Percentiles rank a stretch among this genome's conserved stretches.
These are phyloP conservation scores for Drosophila neonasuta DNA, from an alignment of 2,888 invertebrate species.

Conservation along the genomic window DNA sequence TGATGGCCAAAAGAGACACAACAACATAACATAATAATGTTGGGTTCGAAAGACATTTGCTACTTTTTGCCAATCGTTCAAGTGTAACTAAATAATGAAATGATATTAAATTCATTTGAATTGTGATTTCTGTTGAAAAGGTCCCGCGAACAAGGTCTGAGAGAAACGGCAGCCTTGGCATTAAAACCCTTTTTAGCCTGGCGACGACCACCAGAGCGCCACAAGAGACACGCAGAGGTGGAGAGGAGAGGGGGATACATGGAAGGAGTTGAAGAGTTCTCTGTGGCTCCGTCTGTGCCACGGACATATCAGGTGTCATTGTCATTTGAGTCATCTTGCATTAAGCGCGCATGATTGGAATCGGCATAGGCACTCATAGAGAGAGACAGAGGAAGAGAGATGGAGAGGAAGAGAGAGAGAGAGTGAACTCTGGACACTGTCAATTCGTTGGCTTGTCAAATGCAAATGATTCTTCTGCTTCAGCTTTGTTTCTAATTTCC, in stretches of 20 bases:
- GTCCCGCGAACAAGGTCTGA: constrained; percentile 24
- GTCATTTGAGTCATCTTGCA: constrained; percentile 80
- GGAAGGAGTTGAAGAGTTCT: not conserved
- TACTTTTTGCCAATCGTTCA: constrained; percentile 76
- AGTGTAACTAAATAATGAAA: constrained; percentile 81
- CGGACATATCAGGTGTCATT: constrained; percentile 81
- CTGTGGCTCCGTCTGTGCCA: constrained; percentile 27
- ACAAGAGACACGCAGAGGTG: constrained; percentile 7
- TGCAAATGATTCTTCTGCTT: not conserved
- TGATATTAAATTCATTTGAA: constrained; percentile 82
- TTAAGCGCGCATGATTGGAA: constrained; percentile 78
- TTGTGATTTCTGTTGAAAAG: constrained; percentile 81
- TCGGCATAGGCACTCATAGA: constrained; percentile 60
- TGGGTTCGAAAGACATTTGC: constrained; percentile 35
- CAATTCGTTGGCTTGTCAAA: constrained; percentile 6
- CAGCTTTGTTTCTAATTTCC: too few relatives aligned
- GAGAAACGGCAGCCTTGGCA: constrained; percentile 52
- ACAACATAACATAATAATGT: not conserved
- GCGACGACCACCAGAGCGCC: constrained; percentile 72
- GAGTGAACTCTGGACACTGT: constrained; percentile 13
- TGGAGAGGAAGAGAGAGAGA: too few relatives aligned
- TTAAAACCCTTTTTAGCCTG: constrained; percentile 54
- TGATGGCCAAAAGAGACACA: constrained; percentile 7
- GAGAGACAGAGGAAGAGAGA: not conserved
- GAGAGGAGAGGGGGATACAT: not conserved